Evolutionary conservation across 2,888 invertebrate genomes (phyloP), one percentile per base, ranked within the genome.

Genomic region (Rhopalosiphum nymphaeae): DNA sequence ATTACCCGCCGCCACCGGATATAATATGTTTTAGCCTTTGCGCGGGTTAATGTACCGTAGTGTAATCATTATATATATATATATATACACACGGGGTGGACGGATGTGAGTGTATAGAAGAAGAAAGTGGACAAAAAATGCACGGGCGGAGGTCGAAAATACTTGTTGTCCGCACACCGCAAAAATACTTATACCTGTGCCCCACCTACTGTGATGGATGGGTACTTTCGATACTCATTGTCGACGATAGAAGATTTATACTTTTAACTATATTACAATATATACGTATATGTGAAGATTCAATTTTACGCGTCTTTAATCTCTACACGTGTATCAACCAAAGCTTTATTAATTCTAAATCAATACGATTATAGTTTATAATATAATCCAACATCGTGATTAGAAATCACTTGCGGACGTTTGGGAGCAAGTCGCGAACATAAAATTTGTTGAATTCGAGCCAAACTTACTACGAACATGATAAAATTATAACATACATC

Each of bases 1-100:
- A 94, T 94, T 94, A 94, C 91, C 94, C 91, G 53, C 94, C 88
- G n/a, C 92, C 49, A 56, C 42, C 53, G 92, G 89, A n/a, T 93
- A 87, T 94, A 78, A 88, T 92, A 91, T 87, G 94, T 94, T 86
- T 84, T 49, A 85, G 90, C 93, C 89, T 49, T 93, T 94, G 67
- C 61, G 78, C 78, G 21, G 36, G 84, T 94, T 94, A 94, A 94
- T 94, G 94, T 91, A 90, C 94, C 94, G 46, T 91, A 85, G 86
- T 49, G 42, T 86, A 94, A 94, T 94, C 91, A 94, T 85, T 93
- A 90, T 86, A 88, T 29, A n/a, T 87, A 91, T 36, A 53, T 21
- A 53, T 53, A 53, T 44, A 49, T 36, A 56, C 10, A 84, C 49
- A 7, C 2, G 44, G 67, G 11, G 84, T 29, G 49, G 26, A 5